These are phyloP conservation scores for Sarcophaga carnaria DNA, from an alignment of 2,888 invertebrate species.

Conservation along the genomic window DNA sequence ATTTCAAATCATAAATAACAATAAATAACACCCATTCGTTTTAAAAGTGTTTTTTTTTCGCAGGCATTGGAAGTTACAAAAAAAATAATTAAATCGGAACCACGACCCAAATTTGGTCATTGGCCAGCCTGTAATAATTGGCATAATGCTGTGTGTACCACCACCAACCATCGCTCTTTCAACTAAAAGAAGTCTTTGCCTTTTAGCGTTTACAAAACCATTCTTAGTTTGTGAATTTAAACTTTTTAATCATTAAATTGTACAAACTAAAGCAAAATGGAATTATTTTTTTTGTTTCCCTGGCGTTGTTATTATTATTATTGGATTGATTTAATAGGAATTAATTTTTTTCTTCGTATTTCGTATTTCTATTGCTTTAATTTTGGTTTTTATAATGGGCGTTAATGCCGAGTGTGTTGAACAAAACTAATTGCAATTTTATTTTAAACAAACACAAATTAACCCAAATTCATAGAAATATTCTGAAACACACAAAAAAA, in stretches of 20 bases:
- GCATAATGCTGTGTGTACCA: background rate
- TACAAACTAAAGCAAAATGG: conserved; percentile 4
- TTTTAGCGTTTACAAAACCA: conserved; percentile 18
- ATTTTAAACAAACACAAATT: conserved; percentile 51
- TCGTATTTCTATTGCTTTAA: background rate
- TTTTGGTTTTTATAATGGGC: conserved; percentile 41
- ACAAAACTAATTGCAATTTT: conserved; percentile 51
- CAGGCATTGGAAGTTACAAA: no score
- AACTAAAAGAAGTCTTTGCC: conserved; percentile 54
- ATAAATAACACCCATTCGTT: conserved; percentile 12
- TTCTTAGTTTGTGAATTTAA: conserved; percentile 17
- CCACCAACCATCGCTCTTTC: background rate
- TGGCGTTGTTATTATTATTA: no score
- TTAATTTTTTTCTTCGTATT: no score
- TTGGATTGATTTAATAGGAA: no score
- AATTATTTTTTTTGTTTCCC: conserved; percentile 13
- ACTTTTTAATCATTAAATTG: conserved; percentile 43
- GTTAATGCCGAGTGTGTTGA: conserved; percentile 16
- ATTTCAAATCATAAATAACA: conserved; percentile 30
- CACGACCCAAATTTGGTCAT: conserved; percentile 43
- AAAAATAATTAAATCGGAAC: background rate
- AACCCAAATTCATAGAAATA: conserved; percentile 56
- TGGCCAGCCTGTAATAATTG: conserved; percentile 46
- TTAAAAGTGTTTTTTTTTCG: background rate
- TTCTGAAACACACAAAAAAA: background rate